phyloP scores from a whole-genome alignment of 1,140 invertebrate species.

The Ips nitidus region DNA sequence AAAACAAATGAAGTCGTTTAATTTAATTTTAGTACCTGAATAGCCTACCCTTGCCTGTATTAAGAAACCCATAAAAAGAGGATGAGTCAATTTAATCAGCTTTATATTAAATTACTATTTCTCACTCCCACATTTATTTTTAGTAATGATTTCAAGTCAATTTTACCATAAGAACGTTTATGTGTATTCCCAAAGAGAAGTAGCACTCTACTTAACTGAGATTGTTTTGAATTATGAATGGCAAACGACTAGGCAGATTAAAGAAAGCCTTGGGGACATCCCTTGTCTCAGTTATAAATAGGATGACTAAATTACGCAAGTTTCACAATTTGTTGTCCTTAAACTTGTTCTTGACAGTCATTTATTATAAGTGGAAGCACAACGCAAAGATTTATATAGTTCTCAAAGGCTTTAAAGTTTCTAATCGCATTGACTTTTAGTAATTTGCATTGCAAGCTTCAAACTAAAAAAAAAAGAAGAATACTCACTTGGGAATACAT shows the following conservation, averaged over 20 bases:
- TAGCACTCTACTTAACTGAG: slow-evolving; percentile 17
- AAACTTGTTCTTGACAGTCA: slow-evolving; percentile 10
- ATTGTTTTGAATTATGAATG: slow-evolving; percentile 22
- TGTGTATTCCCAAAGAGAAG: slow-evolving; percentile 11
- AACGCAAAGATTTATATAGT: neutral
- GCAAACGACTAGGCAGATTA: slow-evolving; percentile 24
- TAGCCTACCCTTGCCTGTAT: neutral
- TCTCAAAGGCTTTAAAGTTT: neutral
- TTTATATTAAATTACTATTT: too few species aligned
- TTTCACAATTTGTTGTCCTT: slow-evolving; percentile 23
- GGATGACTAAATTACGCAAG: slow-evolving; percentile 13
- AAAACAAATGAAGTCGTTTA: neutral
- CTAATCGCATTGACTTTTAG: neutral
- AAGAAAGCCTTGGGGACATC: slow-evolving; percentile 23
- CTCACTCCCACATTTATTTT: too few species aligned
- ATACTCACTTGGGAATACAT: slow-evolving; percentile 80
- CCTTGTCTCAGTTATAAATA: slow-evolving; percentile 22
- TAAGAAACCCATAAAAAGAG: neutral
- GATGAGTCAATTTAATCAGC: too few species aligned
- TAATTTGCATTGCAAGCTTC: neutral
- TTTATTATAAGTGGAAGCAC: neutral
- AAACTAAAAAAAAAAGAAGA: neutral
- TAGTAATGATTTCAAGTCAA: too few species aligned
- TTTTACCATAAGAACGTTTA: neutral
- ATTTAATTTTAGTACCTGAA: neutral